Evolutionary conservation across 92 coral and sea anemone species (phyloP).

Genomic region (Parazoanthus swiftii): DNA sequence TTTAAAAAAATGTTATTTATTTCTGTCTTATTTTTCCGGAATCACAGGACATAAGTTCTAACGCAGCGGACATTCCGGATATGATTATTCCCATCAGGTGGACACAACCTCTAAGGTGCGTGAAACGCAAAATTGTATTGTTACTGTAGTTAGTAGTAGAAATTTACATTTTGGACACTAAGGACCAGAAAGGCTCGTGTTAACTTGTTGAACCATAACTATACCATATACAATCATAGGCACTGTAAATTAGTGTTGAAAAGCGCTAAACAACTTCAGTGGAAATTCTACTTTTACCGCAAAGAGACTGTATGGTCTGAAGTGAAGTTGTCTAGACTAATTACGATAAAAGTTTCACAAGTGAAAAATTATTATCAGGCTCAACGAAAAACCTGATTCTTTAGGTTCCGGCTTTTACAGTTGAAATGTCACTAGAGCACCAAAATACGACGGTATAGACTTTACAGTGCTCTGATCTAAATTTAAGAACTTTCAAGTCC

Average conservation of each 20-base stretch:
- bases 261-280: background rate
- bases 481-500: no score
- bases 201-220: background rate
- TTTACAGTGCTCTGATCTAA: no score
- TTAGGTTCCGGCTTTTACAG: no score
- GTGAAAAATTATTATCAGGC: no score
- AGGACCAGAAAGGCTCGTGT: background rate
- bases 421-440: no score
- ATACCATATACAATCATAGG: background rate
- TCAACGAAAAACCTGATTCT: no score
- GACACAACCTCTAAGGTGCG: conserved; percentile 23
- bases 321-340: no score
- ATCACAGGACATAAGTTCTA: conserved; percentile 23
- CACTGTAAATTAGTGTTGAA: background rate
- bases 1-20: background rate
- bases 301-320: no score
- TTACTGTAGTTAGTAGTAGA: background rate
- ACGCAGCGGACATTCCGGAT: conserved; percentile 28
- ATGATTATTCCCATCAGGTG: conserved; percentile 9
- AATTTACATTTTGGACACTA: background rate
- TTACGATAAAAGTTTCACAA: no score
- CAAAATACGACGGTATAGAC: no score
- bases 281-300: background rate
- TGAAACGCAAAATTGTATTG: background rate
- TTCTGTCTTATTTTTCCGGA: background rate